Evolutionary conservation across 2,797 vertebrate species (phyloP), one percentile per base, ranked within the genome.

Genomic region (Galagoides demidoff): DNA sequence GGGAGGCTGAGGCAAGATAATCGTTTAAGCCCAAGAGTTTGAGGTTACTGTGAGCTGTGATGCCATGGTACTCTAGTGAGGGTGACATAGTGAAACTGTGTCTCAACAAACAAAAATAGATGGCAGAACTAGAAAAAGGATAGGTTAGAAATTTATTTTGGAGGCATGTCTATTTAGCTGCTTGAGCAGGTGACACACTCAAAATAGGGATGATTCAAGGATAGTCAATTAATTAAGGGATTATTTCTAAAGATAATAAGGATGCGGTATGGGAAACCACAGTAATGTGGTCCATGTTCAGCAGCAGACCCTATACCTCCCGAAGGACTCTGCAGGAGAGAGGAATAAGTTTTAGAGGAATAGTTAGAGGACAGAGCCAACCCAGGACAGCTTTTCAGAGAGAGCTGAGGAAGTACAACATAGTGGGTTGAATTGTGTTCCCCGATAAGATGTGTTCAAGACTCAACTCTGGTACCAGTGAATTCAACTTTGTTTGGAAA

Each of bases 171-270:
- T 16, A 59, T 59, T 25, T 59, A 10, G 57, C 7, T 22, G 57
- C 23, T 22, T 22, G 64, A 74, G 63, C 27, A 83, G 19, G 59
- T 81, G n/a, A 81, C n/a, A 73, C 25, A 68, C 5, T 68, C 39
- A 74, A 71, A 74, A 45, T 73, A 83, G 2, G 25, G 70, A 23
- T 92, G 55, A 34, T 59, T 81, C 55, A 81, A 14, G 39, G 29
- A 57, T 25, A 49, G 19, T 73, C 16, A 52, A 16, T 73, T 52
- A 37, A 29, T 91, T 73, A 73, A 70, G 23, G 25, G 7, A 23
- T 31, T 92, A 29, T 64, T 92, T 92, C 23, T 37, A 78, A 68
- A 92, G 63, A 31, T 78, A 19, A 16, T 87, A 85, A 88, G 23
- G 73, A 29, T 45, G 23, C 70, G 12, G 3, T 49, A 17, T 70